A percentile compares a stretch with the other conserved stretches of the same genome.
phyloP scores from a whole-genome alignment of 30 jellyfish, hydroid and myxozoan species.

The Turritopsis rubra region DNA sequence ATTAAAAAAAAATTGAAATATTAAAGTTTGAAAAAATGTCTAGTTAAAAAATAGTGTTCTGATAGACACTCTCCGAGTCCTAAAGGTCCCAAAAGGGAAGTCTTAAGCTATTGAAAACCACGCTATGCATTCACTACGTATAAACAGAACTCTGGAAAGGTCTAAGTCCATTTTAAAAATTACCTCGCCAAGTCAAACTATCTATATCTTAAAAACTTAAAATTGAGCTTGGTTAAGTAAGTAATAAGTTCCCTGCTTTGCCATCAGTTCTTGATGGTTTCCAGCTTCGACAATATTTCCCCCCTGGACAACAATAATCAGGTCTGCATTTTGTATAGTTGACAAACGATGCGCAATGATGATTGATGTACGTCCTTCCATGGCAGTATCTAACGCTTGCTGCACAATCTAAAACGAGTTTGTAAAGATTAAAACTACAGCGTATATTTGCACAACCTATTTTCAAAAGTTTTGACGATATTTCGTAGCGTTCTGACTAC shows the following conservation, averaged over 20 bases:
- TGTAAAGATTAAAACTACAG: too few relatives aligned
- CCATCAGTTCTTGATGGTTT: constrained; percentile 69
- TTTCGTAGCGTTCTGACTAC: too few relatives aligned
- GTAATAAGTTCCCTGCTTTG: constrained; percentile 63
- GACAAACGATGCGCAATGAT: constrained; percentile 92
- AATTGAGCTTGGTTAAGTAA: constrained; percentile 57
- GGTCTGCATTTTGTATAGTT: constrained; percentile 87
- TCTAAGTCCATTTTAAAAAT: neutral
- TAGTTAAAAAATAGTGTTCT: too few relatives aligned
- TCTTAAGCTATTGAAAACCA: too few relatives aligned
- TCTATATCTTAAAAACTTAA: neutral
- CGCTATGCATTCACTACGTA: too few relatives aligned
- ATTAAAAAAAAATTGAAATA: too few relatives aligned
- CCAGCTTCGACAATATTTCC: constrained; percentile 81
- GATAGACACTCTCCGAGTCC: too few relatives aligned
- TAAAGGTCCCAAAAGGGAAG: too few relatives aligned
- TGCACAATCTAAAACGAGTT: constrained; percentile 85
- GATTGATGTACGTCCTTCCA: constrained; percentile 94
- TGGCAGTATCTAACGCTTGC: constrained; percentile 96
- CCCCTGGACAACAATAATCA: constrained; percentile 74
- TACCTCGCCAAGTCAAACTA: too few relatives aligned
- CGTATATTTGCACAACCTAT: too few relatives aligned
- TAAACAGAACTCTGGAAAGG: neutral
- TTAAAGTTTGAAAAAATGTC: too few relatives aligned
- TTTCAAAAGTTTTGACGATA: too few relatives aligned